Conservation (phyloP, 64 coral and sea anemone genomes). For the Orbicella faveolata region DNA sequence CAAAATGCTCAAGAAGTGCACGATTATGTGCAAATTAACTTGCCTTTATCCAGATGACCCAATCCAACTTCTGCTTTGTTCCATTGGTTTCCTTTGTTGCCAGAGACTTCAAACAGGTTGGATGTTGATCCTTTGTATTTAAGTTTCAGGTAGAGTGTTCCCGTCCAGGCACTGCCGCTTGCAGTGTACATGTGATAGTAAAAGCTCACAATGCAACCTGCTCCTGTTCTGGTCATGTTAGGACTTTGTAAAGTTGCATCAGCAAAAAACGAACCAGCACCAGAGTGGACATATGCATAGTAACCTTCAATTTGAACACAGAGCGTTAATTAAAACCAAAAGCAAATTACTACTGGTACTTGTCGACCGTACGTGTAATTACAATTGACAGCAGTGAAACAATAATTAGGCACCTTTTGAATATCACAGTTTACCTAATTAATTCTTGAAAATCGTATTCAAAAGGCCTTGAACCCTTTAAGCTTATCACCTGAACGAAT, state of each 20-base stretch:
- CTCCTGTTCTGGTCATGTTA: conserved; percentile 78
- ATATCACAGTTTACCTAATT: no score
- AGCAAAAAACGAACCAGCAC: conserved; percentile 73
- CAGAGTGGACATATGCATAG: conserved; percentile 93
- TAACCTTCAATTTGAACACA: conserved; percentile 57
- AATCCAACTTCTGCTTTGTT: conserved; percentile 69
- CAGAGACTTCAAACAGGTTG: conserved; percentile 42
- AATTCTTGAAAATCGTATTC: no score
- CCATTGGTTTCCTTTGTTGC: conserved; percentile 75
- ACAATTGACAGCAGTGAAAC: no score
- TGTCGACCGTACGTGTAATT: no score
- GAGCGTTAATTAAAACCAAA: background rate
- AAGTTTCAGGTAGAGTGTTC: conserved; percentile 54
- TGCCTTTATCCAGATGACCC: conserved; percentile 74
- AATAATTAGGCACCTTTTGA: no score
- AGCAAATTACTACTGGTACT: no score
- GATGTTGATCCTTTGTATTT: conserved; percentile 73
- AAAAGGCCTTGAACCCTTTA: no score
- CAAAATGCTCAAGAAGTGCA: no score
- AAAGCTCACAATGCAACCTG: conserved; percentile 69
- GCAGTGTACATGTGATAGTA: conserved; percentile 89
- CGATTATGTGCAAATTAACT: background rate
- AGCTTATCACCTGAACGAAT: no score
- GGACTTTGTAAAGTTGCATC: conserved; percentile 69
- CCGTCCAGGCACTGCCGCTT: conserved; percentile 21